Evolutionary conservation across 2,797 vertebrate species (phyloP), one percentile per base, ranked within the genome.

Genomic region (Tragopan temminckii): DNA sequence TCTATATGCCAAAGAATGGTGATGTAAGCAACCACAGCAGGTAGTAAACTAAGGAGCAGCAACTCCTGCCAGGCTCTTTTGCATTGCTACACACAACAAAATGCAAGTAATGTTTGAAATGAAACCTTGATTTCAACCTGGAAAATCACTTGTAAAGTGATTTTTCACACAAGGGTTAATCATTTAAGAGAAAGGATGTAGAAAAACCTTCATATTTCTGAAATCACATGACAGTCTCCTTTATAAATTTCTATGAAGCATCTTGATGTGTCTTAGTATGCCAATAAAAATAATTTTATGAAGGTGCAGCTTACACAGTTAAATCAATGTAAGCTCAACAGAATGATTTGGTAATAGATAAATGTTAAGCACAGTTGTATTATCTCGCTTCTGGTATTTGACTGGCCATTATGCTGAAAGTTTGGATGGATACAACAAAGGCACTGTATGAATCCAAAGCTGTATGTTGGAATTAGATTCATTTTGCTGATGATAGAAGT

Each of bases 351-450:
- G 70, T 93, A 90, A 85, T 27, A 85, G 80, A 82, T 74, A 77
- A 90, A 91, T 86, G 71, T 94, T 83, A 87, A 71, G 42, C 75
- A 43, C 24, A 1, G 3, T 53, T 88, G 75, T 42, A 62, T 95
- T 86, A 68, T 62, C 86, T 93, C 72, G 66, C 68, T 55, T 90
- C 45, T 92, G 81, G 25, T 79, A 80, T 94, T 90, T 95, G 83
- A 52, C 46, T 80, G 86, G 36, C 29, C 83, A 80, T 82, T 75
- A 75, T 52, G 48, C 43, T 74, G 82, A 75, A 87, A 69, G 76
- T 24, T 27, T 61, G 75, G 58, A 20, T 36, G 48, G 18, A 45
- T 67, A 45, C n/a, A 90, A 23, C 29, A 50, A 38, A 89, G 53
- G 24, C 24, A 43, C 27, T 3, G 5, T 61, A 43, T 58, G 58